These are phyloP conservation scores for Trinectes maculatus DNA, from an alignment of 2,113 vertebrate genomes.

Conservation along the genomic window DNA sequence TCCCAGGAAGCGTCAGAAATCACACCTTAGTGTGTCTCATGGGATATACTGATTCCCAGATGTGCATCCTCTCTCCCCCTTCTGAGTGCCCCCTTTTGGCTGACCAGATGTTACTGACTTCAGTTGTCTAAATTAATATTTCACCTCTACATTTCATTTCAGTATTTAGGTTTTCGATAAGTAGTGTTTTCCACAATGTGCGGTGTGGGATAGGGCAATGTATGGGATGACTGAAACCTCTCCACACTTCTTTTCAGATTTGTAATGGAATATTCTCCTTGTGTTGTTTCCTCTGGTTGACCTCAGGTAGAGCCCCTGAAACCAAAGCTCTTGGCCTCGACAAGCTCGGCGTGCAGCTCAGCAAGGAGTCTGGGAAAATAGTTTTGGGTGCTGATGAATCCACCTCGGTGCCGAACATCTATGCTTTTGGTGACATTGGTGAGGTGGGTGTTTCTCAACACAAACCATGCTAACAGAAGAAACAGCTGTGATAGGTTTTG, in stretches of 20 bases:
- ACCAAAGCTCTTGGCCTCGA: conserved; percentile 85
- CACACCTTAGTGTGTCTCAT: conserved; percentile 77
- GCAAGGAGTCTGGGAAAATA: conserved; percentile 87
- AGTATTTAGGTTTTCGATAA: too few relatives aligned
- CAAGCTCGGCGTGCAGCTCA: conserved; percentile 81
- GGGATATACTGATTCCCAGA: conserved; percentile 67
- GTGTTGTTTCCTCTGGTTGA: conserved; percentile 36
- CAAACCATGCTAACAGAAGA: neutral
- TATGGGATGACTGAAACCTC: conserved; percentile 1
- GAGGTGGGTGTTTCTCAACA: conserved; percentile 81
- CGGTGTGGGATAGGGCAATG: too few relatives aligned
- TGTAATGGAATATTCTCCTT: conserved; percentile 26
- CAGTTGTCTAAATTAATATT: conserved; percentile 1
- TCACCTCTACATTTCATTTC: neutral
- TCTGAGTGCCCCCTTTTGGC: conserved; percentile 11
- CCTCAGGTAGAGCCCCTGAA: conserved; percentile 88
- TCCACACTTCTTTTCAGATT: conserved; percentile 3
- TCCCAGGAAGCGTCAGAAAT: conserved; percentile 87
- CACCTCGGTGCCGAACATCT: conserved; percentile 90
- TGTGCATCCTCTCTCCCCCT: conserved; percentile 48
- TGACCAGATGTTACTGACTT: conserved; percentile 48
- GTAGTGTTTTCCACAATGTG: too few relatives aligned
- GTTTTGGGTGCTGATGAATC: conserved; percentile 85
- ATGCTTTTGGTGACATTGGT: conserved; percentile 90
- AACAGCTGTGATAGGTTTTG: neutral